A percentile compares a stretch with the other conserved stretches of the same genome.
phyloP scores from a whole-genome alignment of 1,140 invertebrate species.

The Grapholita molesta region DNA sequence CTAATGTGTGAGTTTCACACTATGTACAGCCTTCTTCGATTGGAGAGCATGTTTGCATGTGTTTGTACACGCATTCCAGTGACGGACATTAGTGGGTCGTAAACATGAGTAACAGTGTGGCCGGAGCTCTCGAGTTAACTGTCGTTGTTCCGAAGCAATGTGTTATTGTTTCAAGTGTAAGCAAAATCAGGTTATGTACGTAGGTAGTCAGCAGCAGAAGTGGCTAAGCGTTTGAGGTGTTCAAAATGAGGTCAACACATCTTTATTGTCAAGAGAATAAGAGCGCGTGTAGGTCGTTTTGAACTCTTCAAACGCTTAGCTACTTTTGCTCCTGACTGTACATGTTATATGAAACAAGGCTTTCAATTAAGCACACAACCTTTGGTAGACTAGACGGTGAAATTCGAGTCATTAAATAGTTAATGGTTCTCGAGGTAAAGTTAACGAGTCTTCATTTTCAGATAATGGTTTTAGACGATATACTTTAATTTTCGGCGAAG shows the following conservation, averaged over 20 bases:
- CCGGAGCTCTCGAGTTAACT: slow-evolving; percentile 3
- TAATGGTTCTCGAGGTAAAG: neutral
- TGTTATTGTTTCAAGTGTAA: slow-evolving; percentile 16
- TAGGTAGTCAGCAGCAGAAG: too few relatives aligned
- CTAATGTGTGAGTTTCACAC: neutral
- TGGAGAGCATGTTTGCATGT: neutral
- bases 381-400: neutral
- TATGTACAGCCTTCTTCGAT: neutral
- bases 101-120: slow-evolving; percentile 38
- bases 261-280: too few relatives aligned
- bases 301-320: too few relatives aligned
- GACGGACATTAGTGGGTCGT: slow-evolving; percentile 37
- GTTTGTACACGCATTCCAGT: slow-evolving; percentile 23
- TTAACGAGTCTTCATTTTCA: neutral
- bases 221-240: too few relatives aligned
- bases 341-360: neutral
- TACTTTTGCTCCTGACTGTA: too few relatives aligned
- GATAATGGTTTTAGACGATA: neutral
- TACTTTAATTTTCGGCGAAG: neutral
- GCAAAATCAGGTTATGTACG: neutral
- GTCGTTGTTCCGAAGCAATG: neutral
- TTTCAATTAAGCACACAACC: neutral
- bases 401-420: neutral
- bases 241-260: too few relatives aligned
- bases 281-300: too few relatives aligned